phyloP scores from a whole-genome alignment of 2,113 vertebrate species.

The Prolemur simus region DNA sequence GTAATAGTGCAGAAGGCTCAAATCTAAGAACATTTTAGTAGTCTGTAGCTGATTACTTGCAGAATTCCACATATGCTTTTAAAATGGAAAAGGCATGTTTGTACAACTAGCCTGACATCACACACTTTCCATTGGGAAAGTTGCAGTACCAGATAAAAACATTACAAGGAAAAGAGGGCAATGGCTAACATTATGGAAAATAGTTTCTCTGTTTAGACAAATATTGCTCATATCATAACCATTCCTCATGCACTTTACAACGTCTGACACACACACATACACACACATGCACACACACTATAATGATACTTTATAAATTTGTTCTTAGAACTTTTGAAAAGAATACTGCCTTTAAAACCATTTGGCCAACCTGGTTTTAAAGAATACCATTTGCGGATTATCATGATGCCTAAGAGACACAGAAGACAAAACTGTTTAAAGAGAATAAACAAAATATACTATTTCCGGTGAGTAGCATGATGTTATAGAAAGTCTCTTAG shows the following conservation, averaged over 20 bases:
- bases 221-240: background rate
- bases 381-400: background rate
- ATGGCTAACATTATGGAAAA: background rate
- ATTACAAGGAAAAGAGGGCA: background rate
- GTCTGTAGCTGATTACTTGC: background rate
- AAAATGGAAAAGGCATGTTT: slow-evolving; percentile 4
- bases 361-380: background rate
- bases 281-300: background rate
- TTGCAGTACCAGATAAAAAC: background rate
- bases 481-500: background rate
- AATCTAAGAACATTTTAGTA: slow-evolving; percentile 29
- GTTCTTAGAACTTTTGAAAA: background rate
- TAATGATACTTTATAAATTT: background rate
- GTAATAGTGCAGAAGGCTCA: background rate
- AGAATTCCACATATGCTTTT: slow-evolving; percentile 20
- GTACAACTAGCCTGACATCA: background rate
- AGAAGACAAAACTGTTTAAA: background rate
- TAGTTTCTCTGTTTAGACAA: background rate
- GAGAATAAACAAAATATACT: background rate
- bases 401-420: background rate
- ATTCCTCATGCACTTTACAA: background rate
- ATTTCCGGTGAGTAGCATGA: background rate
- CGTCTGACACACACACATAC: background rate
- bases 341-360: background rate
- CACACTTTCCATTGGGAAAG: slow-evolving; percentile 9